phyloP scores from a whole-genome alignment of 2,797 vertebrate genomes.

The Oreortyx pictus region DNA sequence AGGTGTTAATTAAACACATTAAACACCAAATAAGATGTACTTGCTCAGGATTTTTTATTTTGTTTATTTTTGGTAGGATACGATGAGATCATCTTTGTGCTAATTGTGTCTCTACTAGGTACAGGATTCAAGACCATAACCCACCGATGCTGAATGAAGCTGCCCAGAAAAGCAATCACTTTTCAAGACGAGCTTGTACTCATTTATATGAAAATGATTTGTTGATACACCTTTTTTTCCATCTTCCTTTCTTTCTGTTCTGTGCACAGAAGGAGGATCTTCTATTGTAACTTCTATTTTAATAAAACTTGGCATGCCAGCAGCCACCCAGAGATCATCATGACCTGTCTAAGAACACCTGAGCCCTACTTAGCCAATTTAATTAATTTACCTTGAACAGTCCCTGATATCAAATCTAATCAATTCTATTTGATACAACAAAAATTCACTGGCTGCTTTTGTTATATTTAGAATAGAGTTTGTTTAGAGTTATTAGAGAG shows the following conservation, averaged over 20 bases:
- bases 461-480: neutral
- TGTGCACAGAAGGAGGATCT: constrained; percentile 26
- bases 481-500: too few species aligned
- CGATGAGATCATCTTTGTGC: constrained; percentile 28
- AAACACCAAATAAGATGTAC: neutral
- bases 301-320: constrained; percentile 51
- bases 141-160: constrained; percentile 24
- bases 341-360: constrained; percentile 44
- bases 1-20: neutral
- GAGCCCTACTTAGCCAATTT: constrained; percentile 55
- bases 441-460: neutral
- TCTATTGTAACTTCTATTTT: constrained; percentile 54
- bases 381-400: constrained; percentile 22
- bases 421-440: neutral
- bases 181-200: constrained; percentile 39
- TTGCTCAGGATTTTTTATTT: neutral
- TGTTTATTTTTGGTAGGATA: constrained; percentile 37
- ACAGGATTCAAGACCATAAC: constrained; percentile 7
- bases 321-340: neutral
- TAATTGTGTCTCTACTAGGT: constrained; percentile 8
- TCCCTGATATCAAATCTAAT: constrained; percentile 17
- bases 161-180: constrained; percentile 53
- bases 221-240: constrained; percentile 37
- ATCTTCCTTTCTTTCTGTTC: neutral
- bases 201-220: constrained; percentile 49